Conservation (phyloP, 2,797 vertebrate genomes). For the Carcharodon carcharias region DNA sequence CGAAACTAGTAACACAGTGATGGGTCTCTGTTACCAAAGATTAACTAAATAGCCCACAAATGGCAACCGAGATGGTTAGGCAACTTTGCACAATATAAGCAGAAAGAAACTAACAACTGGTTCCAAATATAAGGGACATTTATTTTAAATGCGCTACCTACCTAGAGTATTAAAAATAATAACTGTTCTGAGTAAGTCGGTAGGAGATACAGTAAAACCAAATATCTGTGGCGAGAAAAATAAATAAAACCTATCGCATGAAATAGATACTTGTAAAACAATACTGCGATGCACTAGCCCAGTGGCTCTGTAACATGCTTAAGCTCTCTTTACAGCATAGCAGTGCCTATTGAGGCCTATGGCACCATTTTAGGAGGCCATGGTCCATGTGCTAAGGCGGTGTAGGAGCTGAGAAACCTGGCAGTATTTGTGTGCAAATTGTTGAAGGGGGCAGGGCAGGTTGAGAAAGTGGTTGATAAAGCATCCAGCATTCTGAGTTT, state of each 20-base stretch:
- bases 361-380: neutral
- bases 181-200: neutral
- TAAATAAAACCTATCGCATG: neutral
- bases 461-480: too few relatives aligned
- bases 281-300: neutral
- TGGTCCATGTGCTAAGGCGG: neutral
- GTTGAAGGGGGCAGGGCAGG: too few relatives aligned
- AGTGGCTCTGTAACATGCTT: neutral
- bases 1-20: neutral
- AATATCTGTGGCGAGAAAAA: neutral
- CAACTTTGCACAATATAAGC: neutral
- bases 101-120: neutral
- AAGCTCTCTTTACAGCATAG: neutral
- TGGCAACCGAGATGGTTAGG: neutral
- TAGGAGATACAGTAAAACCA: neutral
- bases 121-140: neutral
- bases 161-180: neutral
- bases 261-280: neutral
- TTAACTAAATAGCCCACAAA: neutral
- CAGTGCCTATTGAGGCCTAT: too few relatives aligned
- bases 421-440: too few relatives aligned
- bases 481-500: too few relatives aligned
- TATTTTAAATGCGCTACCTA: neutral
- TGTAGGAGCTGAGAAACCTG: too few relatives aligned
- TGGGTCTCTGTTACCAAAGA: neutral